A percentile compares a stretch with the other conserved stretches of the same genome.
Evolutionary conservation across 2,797 vertebrate genomes (phyloP).

Genomic region (Pipistrellus nathusii): DNA sequence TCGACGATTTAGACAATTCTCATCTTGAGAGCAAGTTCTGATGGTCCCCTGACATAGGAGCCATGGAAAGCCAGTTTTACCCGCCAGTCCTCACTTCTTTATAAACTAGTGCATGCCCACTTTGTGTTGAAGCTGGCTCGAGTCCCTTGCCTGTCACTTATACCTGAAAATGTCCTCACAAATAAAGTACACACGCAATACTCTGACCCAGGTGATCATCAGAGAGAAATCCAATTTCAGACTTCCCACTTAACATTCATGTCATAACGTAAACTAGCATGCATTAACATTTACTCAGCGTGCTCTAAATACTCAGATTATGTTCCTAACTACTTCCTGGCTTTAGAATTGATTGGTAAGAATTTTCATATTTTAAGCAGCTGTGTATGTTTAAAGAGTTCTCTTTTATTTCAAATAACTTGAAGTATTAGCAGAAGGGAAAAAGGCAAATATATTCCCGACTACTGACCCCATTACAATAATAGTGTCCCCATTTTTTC

Average conservation of each 20-base stretch:
- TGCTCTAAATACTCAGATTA: slow-evolving; percentile 58
- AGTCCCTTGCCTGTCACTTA: slow-evolving; percentile 41
- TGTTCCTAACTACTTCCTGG: slow-evolving; percentile 7
- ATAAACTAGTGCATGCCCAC: not conserved
- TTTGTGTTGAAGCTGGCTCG: not conserved
- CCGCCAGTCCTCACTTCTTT: not conserved
- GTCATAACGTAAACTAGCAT: slow-evolving; percentile 51
- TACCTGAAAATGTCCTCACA: slow-evolving; percentile 36
- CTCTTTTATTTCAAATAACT: slow-evolving; percentile 33
- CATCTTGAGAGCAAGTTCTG: not conserved
- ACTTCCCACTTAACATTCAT: slow-evolving; percentile 54
- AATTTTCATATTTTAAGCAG: not conserved
- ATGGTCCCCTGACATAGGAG: not conserved
- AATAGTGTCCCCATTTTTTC: not conserved
- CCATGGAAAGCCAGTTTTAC: not conserved
- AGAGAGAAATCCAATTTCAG: slow-evolving; percentile 33
- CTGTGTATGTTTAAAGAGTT: slow-evolving; percentile 35
- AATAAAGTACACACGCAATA: slow-evolving; percentile 39
- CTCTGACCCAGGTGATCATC: slow-evolving; percentile 21
- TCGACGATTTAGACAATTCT: not conserved
- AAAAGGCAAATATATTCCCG: slow-evolving; percentile 6
- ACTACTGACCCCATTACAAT: not conserved
- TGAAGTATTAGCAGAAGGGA: slow-evolving; percentile 11
- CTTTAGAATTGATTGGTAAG: slow-evolving; percentile 36
- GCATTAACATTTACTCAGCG: slow-evolving; percentile 66